phyloP scores from a whole-genome alignment of 2,113 vertebrate species.

The Rhea americana region DNA sequence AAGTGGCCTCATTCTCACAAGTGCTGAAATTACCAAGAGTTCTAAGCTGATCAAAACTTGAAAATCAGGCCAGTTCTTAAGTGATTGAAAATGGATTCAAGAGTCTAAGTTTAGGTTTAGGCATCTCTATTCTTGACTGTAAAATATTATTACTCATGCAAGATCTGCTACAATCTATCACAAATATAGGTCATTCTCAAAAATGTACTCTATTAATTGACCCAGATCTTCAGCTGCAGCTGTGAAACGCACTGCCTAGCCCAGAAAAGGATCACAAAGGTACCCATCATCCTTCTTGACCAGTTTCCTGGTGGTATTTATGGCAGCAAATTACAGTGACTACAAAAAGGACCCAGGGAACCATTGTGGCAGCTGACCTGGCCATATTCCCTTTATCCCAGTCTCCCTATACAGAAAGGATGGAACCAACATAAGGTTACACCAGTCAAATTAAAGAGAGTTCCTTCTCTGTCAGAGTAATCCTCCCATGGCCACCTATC shows the following conservation, averaged over 20 bases:
- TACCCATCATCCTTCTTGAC: not conserved
- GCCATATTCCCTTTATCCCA: not conserved
- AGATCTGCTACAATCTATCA: constrained; percentile 40
- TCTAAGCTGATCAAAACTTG: constrained; percentile 51
- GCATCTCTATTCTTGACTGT: constrained; percentile 39
- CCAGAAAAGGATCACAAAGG: not conserved
- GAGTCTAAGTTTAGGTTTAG: constrained; percentile 42
- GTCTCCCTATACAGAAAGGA: not conserved
- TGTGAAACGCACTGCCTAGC: not conserved
- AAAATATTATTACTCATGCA: constrained; percentile 40
- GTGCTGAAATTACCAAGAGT: constrained; percentile 59
- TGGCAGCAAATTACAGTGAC: not conserved
- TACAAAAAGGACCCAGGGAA: not conserved
- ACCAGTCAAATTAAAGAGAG: not conserved
- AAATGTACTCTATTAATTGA: constrained; percentile 24
- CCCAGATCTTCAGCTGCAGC: constrained; percentile 16
- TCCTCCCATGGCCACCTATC: not conserved
- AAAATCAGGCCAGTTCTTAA: constrained; percentile 67
- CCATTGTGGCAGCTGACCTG: not conserved
- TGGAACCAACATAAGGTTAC: not conserved
- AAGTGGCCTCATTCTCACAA: constrained; percentile 69
- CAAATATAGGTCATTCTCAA: constrained; percentile 1
- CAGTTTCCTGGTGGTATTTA: not conserved
- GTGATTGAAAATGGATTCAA: constrained; percentile 59
- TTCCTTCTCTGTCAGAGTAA: not conserved